These are phyloP conservation scores for Lissocephala sabroskyi DNA, from an alignment of 2,888 invertebrate genomes.

Conservation along the genomic window DNA sequence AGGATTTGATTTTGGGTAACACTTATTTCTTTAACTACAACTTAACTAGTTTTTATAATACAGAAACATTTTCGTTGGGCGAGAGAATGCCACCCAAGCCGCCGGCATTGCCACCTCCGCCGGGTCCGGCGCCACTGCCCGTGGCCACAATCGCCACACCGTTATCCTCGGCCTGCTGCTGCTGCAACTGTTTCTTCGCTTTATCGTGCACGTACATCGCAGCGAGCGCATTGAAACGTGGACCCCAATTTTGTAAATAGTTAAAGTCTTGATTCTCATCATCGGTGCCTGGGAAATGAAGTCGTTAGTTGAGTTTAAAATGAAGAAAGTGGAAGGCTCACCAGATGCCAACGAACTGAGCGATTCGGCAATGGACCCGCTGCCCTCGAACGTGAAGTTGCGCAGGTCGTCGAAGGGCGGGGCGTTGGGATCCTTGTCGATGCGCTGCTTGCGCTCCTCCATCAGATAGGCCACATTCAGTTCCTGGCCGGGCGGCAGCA, in stretches of 20 bases:
- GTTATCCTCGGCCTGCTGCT: constrained; percentile 27
- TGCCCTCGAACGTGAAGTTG: constrained; percentile 99
- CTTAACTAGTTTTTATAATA: constrained; percentile 62
- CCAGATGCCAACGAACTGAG: constrained; percentile 96
- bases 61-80: constrained; percentile 43
- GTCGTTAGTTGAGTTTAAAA: not conserved
- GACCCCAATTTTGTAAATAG: constrained; percentile 97
- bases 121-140: constrained; percentile 54
- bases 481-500: constrained; percentile 75
- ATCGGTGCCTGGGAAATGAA: constrained; percentile 82
- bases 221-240: constrained; percentile 95
- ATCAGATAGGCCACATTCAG: constrained; percentile 97
- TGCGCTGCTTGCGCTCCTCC: constrained; percentile 94
- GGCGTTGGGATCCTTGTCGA: constrained; percentile 96
- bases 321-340: constrained; percentile 63
- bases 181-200: constrained; percentile 47
- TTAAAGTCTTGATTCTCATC: constrained; percentile 97
- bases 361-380: constrained; percentile 96
- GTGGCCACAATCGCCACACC: constrained; percentile 40
- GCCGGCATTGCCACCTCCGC: constrained; percentile 21
- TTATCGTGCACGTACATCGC: constrained; percentile 85
- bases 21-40: constrained; percentile 59
- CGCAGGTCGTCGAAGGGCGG: constrained; percentile 98
- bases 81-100: constrained; percentile 1
- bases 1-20: constrained; percentile 17